Evolutionary conservation across 2,113 vertebrate species (phyloP).

Genomic region (Aepyceros melampus): DNA sequence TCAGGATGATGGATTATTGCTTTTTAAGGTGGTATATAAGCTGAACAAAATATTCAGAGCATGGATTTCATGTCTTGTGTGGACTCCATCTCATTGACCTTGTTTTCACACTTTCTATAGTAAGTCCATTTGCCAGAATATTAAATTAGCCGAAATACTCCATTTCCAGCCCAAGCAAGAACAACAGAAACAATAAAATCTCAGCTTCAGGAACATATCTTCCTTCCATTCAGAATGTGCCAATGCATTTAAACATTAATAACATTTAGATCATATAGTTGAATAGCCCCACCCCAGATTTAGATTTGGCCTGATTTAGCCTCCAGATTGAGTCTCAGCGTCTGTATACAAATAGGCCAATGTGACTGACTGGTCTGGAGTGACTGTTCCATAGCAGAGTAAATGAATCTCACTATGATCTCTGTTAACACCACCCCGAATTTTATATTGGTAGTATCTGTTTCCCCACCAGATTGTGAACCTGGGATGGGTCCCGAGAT

Average conservation of each 20-base stretch:
- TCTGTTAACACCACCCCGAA: background rate
- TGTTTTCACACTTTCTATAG: background rate
- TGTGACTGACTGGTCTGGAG: background rate
- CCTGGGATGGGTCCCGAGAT: background rate
- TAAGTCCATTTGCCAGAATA: background rate
- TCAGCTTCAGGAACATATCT: background rate
- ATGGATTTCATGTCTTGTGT: background rate
- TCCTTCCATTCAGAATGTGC: background rate
- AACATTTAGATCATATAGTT: background rate
- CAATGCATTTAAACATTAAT: background rate
- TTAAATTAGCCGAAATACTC: background rate
- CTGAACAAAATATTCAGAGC: background rate
- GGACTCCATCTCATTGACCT: background rate
- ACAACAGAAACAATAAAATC: background rate
- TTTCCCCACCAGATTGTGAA: background rate
- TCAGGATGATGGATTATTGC: background rate
- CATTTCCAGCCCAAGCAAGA: background rate
- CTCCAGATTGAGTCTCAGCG: background rate
- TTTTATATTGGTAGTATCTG: slow-evolving; percentile 17
- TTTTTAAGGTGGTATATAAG: background rate
- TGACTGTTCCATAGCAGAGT: background rate
- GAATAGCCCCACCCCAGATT: background rate
- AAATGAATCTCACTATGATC: background rate
- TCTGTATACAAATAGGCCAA: background rate
- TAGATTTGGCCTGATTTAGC: background rate